Base-by-base conservation (phyloP, 1,140 invertebrate species). In the Glomeris maerens region DNA sequence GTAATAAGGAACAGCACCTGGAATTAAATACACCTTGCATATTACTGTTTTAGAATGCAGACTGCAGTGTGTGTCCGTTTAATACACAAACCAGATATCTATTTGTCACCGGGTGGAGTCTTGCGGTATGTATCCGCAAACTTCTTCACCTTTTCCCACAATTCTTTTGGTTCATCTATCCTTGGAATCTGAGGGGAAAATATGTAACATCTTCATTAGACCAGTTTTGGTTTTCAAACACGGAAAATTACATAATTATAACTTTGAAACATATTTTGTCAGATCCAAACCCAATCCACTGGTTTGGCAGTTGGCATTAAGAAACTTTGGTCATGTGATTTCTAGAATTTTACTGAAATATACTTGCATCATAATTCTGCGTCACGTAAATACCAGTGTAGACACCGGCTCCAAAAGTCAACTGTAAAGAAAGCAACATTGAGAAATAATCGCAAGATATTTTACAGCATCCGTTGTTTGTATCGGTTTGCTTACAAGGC, bases 311-410 rank as follows among this genome's bases (percentile, higher is more conserved):
- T 17, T 36, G 17, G 17, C 31, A 36, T 13, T 36, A 36, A 36
- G 31, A 10, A 36, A 36, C 10, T 10, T 17, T 13, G 17, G 17
- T 36, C 10, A 13, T 13, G 10, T 36, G 31, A 10, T 13, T 10
- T 36, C 17, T 36, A 17, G 31, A 13, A 17, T 13, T 36, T 17
- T 36, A 17, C 10, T 10, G 10, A 36, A 10, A n/a, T 10, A 44
- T 53, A 58, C 62, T 66, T 74, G 85, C 83, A 71, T 85, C 73
- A 71, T 85, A 86, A 66, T 85, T 86, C 72, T 87, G 84, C 51
- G 75, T 74, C 50, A 84, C 60, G 60, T 86, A 89, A 49, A 87
- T 75, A 29, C 84, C 84, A 47, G 80, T 69, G 59, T 88, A 89
- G 23, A 87, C 65, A 27, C 84, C 84, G 56, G 78, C 61, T 23